Base-by-base conservation (phyloP, 2,797 vertebrate species). In the Intellagama lesueurii region DNA sequence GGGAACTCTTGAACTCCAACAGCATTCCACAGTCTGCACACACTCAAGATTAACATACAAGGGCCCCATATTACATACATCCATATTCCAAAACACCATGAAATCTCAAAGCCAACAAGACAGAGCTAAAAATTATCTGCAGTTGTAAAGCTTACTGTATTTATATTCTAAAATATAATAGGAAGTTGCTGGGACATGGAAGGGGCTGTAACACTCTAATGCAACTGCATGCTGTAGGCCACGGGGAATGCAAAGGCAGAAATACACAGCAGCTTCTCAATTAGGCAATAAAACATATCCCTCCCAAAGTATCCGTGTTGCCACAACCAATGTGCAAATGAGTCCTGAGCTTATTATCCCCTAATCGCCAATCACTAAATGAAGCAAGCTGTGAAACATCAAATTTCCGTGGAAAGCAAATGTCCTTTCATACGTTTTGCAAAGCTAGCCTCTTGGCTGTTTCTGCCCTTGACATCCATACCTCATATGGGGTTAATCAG, bases 1-100 rank as follows among this genome's bases (percentile, higher is more conserved):
- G 94, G 90, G 94, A 95, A 94, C 70, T 4, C 7, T 16, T 66
- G 85, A 52, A 86, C 75, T 83, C 70, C 32, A 64, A 40, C 1
- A 19, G 88, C 83, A 89, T 85, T 4, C 44, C 1, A 19, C 35
- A 90, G 87, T 32, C 87, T 90, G 72, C 0, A 4, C 68, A 44
- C n/a, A 19, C 60, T 60, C 76, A 84, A 90, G 60, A 76, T 52
- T 44, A 52, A 81, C 84, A 86, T 89, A 40, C 56, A 82, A 89
- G 88, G 88, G 90, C 87, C 28, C 30, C 32, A 28, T 0, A 0
- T 75, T 40, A 24, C 0, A 0, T 86, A 69, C n/a, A 81, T n/a
- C 72, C 44, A 75, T 26, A 82, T 78, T 72, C 90, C 87, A 66
- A 40, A 70, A 72, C 44, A 28, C n/a, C 47, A 82, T 56, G 47